A percentile compares a stretch with the other conserved stretches of the same genome.
These are phyloP conservation scores for Mus spicilegus DNA, from an alignment of 2,113 vertebrate genomes.

Conservation along the genomic window DNA sequence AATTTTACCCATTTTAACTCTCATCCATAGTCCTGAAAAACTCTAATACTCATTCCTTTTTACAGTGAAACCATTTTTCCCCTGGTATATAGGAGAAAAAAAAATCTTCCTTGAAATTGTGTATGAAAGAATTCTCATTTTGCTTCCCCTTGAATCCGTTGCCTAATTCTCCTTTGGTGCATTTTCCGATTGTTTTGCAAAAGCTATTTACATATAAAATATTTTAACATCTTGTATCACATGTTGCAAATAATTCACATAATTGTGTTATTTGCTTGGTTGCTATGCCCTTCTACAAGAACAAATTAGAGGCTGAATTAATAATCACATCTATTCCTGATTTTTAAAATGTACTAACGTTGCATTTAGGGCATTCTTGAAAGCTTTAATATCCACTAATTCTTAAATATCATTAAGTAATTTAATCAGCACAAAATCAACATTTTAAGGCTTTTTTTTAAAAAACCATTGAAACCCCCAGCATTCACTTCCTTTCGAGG, in stretches of 20 bases:
- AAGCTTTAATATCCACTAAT: neutral
- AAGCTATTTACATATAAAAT: neutral
- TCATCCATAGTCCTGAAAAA: neutral
- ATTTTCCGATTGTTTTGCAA: slow-evolving; percentile 26
- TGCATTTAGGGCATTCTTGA: slow-evolving; percentile 14
- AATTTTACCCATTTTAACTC: neutral
- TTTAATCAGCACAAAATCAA: slow-evolving; percentile 14
- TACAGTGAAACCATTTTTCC: neutral
- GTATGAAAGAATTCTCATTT: slow-evolving; percentile 22
- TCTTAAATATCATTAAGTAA: slow-evolving; percentile 32
- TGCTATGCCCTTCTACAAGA: neutral
- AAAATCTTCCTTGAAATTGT: neutral
- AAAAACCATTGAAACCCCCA: neutral
- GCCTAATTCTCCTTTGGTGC: neutral
- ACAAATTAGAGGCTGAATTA: neutral
- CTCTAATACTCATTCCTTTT: neutral
- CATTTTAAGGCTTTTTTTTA: neutral
- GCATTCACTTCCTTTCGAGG: neutral
- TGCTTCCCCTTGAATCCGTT: neutral
- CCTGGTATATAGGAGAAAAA: neutral
- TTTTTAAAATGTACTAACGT: slow-evolving; percentile 3
- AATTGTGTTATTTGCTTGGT: neutral
- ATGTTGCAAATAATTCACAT: neutral
- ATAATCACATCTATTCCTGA: neutral
- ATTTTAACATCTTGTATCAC: neutral